Evolutionary conservation across 2,113 vertebrate genomes (phyloP).

Genomic region (Phalacrocorax brasilianus): DNA sequence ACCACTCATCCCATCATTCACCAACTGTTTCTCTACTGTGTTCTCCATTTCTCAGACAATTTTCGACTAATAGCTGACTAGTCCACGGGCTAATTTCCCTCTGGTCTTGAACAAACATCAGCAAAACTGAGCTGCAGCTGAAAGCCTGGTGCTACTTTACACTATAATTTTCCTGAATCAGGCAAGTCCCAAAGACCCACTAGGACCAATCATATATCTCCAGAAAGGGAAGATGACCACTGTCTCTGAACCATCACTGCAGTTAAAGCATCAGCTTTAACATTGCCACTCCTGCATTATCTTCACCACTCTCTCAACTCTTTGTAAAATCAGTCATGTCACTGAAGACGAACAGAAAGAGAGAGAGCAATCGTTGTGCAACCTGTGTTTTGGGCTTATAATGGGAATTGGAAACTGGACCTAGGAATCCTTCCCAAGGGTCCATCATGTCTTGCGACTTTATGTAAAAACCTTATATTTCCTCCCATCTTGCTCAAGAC

Average conservation of each 20-base stretch:
- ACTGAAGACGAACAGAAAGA: background rate
- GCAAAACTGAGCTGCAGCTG: constrained; percentile 35
- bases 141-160: background rate
- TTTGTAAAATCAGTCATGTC: background rate
- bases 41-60: constrained; percentile 34
- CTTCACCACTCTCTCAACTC: background rate
- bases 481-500: background rate
- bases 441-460: background rate
- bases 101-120: constrained; percentile 16
- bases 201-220: background rate
- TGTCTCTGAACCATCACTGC: background rate
- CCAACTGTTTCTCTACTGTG: constrained; percentile 3
- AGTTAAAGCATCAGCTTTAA: background rate
- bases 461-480: background rate
- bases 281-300: background rate
- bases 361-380: background rate
- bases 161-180: constrained; percentile 23
- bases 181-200: background rate
- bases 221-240: background rate
- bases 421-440: background rate
- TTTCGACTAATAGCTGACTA: background rate
- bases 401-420: background rate
- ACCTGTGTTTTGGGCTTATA: background rate
- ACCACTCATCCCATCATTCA: background rate
- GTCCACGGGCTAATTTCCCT: constrained; percentile 38